Base-by-base conservation (phyloP, 92 coral and sea anemone species). In the Phymanthus crucifer region DNA sequence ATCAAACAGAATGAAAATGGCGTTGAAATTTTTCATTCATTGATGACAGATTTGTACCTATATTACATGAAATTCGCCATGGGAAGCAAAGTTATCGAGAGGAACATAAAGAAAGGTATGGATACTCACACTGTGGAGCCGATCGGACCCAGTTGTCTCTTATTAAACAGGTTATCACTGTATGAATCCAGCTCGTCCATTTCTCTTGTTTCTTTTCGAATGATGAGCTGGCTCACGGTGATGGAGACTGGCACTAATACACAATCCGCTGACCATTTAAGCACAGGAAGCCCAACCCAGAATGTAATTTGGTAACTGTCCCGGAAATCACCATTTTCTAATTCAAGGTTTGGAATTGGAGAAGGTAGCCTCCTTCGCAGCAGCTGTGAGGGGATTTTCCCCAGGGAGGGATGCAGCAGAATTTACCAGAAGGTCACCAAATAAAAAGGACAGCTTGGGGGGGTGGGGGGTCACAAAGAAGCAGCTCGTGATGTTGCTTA, bases 111-210 rank as follows among this genome's bases (percentile, higher is more conserved):
- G 13, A 26, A 54, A 56, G 40, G 43, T 12, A 24, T 37, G 48
- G 31, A 24, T 79, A 89, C 97, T 46, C 71, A 92, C 97, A 80
- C 83, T 66, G 93, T 87, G 26, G 93, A 90, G 32, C 94, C 97
- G 43, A 92, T 92, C 77, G 97, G 97, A 19, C 97, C 97, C 24
- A 87, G 85, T 32, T 89, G 97, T 70, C 97, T 85, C 57, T 89
- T 92, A 74, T 92, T 92, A 54, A 92, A 90, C 74, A 92, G 82
- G 75, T 90, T 82, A 73, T 92, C 97, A 3, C 91, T 90, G 71
- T 92, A 92, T 68, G 86, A 81, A 68, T 91, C 94, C 14, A 92
- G 78, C 45, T 92, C 94, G 74, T 89, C 97, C 97, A 92, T 92
- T 50, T 86, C 64, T 72, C 13, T 31, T 56, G 40, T 61, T 54